Percentiles rank a stretch among this genome's conserved stretches.
Conservation (phyloP, 2,888 invertebrate genomes). For the Plebejus melissa region DNA sequence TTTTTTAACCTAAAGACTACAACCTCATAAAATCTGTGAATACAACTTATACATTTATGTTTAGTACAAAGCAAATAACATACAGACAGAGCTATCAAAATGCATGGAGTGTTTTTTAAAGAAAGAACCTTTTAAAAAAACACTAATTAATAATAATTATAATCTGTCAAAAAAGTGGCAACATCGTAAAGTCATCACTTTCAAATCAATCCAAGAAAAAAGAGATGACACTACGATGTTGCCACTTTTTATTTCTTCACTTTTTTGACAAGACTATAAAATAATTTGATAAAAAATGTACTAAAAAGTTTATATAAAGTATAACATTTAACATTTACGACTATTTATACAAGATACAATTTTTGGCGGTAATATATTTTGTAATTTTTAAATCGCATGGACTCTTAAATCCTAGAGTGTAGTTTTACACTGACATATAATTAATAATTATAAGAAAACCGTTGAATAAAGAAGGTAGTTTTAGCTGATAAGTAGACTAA, state of each 20-base stretch:
- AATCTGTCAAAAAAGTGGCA: too few relatives aligned
- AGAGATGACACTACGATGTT: too few relatives aligned
- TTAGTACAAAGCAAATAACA: background rate
- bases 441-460: background rate
- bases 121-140: background rate
- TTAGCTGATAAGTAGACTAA: slow-evolving; percentile 23
- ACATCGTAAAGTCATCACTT: too few relatives aligned
- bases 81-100: background rate
- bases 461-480: background rate
- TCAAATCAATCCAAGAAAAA: too few relatives aligned
- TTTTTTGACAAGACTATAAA: too few relatives aligned
- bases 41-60: background rate
- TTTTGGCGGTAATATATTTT: background rate
- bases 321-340: too few relatives aligned
- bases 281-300: too few relatives aligned
- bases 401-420: background rate
- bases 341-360: background rate
- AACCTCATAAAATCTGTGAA: too few relatives aligned
- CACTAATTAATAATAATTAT: background rate
- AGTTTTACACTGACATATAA: background rate
- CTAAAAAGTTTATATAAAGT: too few relatives aligned
- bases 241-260: too few relatives aligned
- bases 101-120: slow-evolving; percentile 1
- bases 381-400: background rate
- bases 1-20: background rate